phyloP scores from a whole-genome alignment of 2,888 invertebrate species.

The Podabrus alpinus region DNA sequence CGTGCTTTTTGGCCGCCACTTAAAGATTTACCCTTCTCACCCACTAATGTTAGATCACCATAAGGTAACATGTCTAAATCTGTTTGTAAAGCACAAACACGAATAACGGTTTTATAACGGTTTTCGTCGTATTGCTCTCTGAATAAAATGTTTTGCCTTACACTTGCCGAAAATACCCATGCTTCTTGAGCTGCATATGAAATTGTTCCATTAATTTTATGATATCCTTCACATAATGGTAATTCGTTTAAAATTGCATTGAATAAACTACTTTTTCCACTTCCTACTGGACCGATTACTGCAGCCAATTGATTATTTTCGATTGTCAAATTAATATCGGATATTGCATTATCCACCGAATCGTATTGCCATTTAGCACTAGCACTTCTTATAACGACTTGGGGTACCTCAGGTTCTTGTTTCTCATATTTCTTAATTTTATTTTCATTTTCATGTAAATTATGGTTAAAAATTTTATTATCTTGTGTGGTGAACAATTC shows the following conservation, averaged over 20 bases:
- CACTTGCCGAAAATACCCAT: constrained; percentile 64
- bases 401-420: constrained; percentile 34
- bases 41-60: constrained; percentile 78
- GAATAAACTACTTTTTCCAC: constrained; percentile 65
- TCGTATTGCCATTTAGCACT: constrained; percentile 69
- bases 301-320: constrained; percentile 56
- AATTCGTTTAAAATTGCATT: constrained; percentile 57
- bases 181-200: constrained; percentile 68
- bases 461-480: not conserved
- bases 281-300: constrained; percentile 71
- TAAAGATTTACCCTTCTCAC: no score
- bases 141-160: constrained; percentile 80
- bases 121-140: constrained; percentile 65
- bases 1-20: constrained; percentile 84
- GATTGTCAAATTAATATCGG: constrained; percentile 52
- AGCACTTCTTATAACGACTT: constrained; percentile 63
- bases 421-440: not conserved
- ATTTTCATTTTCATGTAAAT: constrained; percentile 6
- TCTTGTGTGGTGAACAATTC: constrained; percentile 50
- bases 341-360: constrained; percentile 15
- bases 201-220: constrained; percentile 58
- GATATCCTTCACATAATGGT: constrained; percentile 52
- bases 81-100: constrained; percentile 66
- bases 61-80: constrained; percentile 77
- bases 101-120: constrained; percentile 65